Base-by-base conservation (phyloP, 2,888 invertebrate species). In the Lasius fuliginosus region DNA sequence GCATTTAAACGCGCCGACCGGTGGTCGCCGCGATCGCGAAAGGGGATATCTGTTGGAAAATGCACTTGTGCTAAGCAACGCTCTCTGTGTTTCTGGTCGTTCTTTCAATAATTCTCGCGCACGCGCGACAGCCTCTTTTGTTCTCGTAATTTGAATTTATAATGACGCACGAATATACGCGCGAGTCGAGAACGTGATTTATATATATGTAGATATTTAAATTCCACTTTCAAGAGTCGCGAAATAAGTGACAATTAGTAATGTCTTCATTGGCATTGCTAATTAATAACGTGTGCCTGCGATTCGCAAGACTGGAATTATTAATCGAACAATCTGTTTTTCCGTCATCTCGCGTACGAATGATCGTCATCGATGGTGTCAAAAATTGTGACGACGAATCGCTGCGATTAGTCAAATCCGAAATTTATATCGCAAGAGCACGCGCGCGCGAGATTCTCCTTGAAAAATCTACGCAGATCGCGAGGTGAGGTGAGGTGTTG, bases 401-500 rank as follows among this genome's bases (percentile, higher is more conserved):
- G 9, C 18, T 3, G 18, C 36, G 15, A 73, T 69, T 36, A 27
- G 30, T 64, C 12, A 33, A 62, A 36, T 12, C 15, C 27, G 12
- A 74, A 42, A 23, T 3, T 40, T 12, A 8, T n/a, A n/a, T 3
- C 58, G 46, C n/a, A 18, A 33, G 15, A 12, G 9, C 1, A 30
- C 40, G 42, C 23, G 64, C 12, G 58, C 3, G 30, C 36, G 36
- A 40, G 74, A 27, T 67, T 85, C 74, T 85, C 77, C 85, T 77
- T 83, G 85, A 83, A 82, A 84, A 84, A 74, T 82, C 56, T 82
- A 62, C 74, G 82, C 74, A 49, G 71, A 81, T 62, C 40, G 30
- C n/a, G n/a, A 23, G 12, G 74, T 74, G n/a, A 23, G 8, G 74
- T 74, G 82, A 82, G 42, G n/a, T 53, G 40, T 23, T 23, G 23